Conservation (phyloP, 2,113 vertebrate genomes). For the Catagonus wagneri region DNA sequence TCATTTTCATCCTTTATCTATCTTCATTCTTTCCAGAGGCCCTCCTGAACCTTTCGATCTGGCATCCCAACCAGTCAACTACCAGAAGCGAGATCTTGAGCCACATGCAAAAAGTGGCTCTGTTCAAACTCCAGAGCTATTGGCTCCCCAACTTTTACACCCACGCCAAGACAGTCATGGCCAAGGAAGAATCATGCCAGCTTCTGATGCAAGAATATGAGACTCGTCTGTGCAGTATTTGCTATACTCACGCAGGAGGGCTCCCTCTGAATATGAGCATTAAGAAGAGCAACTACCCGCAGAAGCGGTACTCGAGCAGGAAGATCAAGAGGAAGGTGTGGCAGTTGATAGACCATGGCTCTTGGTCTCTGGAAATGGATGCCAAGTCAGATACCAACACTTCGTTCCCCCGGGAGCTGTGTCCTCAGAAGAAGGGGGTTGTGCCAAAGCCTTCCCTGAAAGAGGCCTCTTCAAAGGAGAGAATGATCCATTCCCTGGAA, state of each 20-base stretch:
- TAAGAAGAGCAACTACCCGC: background rate
- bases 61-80: conserved; percentile 68
- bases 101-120: conserved; percentile 84
- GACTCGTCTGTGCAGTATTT: conserved; percentile 42
- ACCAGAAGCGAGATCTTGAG: conserved; percentile 83
- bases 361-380: conserved; percentile 54
- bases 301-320: conserved; percentile 83
- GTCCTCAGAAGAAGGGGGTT: background rate
- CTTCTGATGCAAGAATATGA: conserved; percentile 83
- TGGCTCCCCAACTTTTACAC: conserved; percentile 89
- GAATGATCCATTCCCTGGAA: background rate
- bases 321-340: conserved; percentile 84
- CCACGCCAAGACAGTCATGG: conserved; percentile 83
- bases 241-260: background rate
- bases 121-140: conserved; percentile 86
- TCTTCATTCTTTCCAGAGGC: conserved; percentile 76
- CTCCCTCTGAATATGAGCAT: conserved; percentile 66
- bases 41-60: conserved; percentile 70
- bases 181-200: conserved; percentile 75
- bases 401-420: background rate
- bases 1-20: rapidly evolving
- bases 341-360: conserved; percentile 49
- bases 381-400: background rate
- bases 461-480: background rate
- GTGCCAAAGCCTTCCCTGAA: background rate